phyloP scores from a whole-genome alignment of 2,888 invertebrate species.

The Oligia strigilis region DNA sequence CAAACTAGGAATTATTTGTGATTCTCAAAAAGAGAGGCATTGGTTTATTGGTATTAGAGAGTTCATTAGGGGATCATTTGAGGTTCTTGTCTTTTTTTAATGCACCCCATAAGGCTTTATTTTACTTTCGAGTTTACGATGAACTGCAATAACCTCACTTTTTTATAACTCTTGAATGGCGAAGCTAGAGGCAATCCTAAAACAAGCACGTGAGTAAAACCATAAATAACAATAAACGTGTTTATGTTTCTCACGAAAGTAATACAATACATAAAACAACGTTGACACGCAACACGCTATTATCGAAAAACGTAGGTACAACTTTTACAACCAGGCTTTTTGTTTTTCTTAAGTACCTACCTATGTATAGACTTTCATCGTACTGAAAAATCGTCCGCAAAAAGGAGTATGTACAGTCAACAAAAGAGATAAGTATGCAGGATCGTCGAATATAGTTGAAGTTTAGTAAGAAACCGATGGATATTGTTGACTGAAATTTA shows the following conservation, averaged over 20 bases:
- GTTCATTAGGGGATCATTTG: too few species aligned
- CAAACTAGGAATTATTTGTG: background rate
- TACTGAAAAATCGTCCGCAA: background rate
- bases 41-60: too few species aligned
- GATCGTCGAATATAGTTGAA: too few species aligned
- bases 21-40: background rate
- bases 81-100: background rate
- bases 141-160: background rate
- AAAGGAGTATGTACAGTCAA: background rate
- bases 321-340: background rate
- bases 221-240: conserved; percentile 5
- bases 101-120: background rate
- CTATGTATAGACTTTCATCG: background rate
- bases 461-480: too few species aligned
- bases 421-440: too few species aligned
- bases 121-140: background rate
- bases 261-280: conserved; percentile 1
- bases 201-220: conserved; percentile 1
- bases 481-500: too few species aligned
- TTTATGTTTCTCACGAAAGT: conserved; percentile 1
- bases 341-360: background rate
- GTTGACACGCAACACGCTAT: conserved; percentile 21
- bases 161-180: background rate
- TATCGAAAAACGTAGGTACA: background rate
- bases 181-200: background rate